Evolutionary conservation across 2,113 vertebrate species (phyloP), one percentile per base, ranked within the genome.

Genomic region (Butastur rufipennis): DNA sequence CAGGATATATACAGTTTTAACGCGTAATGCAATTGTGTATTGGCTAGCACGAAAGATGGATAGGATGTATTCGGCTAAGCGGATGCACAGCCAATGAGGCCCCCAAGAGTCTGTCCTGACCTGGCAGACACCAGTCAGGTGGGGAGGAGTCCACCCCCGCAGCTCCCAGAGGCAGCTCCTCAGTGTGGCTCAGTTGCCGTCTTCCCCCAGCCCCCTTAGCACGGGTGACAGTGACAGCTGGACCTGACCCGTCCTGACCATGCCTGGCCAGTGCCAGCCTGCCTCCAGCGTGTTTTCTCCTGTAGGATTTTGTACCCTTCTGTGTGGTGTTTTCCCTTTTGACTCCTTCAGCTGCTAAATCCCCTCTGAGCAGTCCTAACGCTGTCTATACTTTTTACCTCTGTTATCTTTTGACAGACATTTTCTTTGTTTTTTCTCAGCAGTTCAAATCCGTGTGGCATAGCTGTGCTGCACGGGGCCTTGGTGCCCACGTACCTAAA

Each of bases 101-200:
- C 13, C 32, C 11, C 6, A 0, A 59, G 7, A 59, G 6, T 40
- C 48, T 81, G 20, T 1, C 10, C 23, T 82, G 59, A 4, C 48
- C 59, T 22, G 43, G 42, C 27, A 75, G 61, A 32, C 11, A 17
- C 29, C 21, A 26, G 19, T 36, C 4, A 5, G 23, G 12, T 27
- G 29, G 25, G 42, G 17, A 58, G 62, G 10, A 42, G 31, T 42
- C 42, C 1, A 11, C 12, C 8, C 5, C 10, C 12, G 13, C 1
- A 5, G 7, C 31, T 86, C 27, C 27, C 63, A 45, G 32, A 10
- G 48, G 36, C 15, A 5, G 13, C 36, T 74, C 3, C 32, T 85
- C 0, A 0, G 10, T 26, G 27, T 32, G 36, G 10, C 21, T 91
- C 20, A 34, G 47, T 71, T 86, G 21, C 13, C 2, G 2, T 52